Base-by-base conservation (phyloP, 2,888 invertebrate genomes). In the Ophion ellenae region DNA sequence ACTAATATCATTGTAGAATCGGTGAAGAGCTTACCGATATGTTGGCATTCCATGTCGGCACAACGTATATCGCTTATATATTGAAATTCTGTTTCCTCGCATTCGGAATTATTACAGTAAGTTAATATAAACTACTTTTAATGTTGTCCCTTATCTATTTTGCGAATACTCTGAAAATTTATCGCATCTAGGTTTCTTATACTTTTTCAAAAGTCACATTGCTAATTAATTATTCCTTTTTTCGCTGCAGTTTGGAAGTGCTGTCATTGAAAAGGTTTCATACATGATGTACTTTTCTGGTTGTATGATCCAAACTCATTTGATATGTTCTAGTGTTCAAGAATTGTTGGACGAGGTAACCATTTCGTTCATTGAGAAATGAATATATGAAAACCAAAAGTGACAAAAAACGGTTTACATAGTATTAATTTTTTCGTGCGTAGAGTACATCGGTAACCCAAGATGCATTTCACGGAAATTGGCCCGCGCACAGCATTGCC, bases 71-170 rank as follows among this genome's bases (percentile, higher is more conserved):
- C n/a, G 87, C 85, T 69, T 89, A 81, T 17, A 88, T 91, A 20
- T 86, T 90, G 24, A 86, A 89, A 20, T 90, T 91, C 69, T 90
- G 90, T 40, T 91, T 91, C 70, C 64, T 90, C 17, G 89, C 88
- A n/a, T 84, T 88, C 10, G 87, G 88, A 87, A 0, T 91, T 6
- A 73, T 88, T 24, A 85, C 83, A 80, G 91, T 91, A 75, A 86
- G 87, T 83, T 71, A 7, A 45, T 17, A 53, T 32, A 5, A 32
- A 40, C 67, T 2, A 66, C 2, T 61, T 45, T 20, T 64, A 5
- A 71, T 14, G 7, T 53, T 14, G 47, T 47, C 14, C 0, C 47
- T 1, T 47, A 47, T 47, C 14, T 47, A 11, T 47, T 10, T 47
- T 4, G 14, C 11, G 0, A 47, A 47, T 47, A 47, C 14, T 9